phyloP scores from a whole-genome alignment of 1,140 invertebrate species.

The Oedothorax gibbosus region DNA sequence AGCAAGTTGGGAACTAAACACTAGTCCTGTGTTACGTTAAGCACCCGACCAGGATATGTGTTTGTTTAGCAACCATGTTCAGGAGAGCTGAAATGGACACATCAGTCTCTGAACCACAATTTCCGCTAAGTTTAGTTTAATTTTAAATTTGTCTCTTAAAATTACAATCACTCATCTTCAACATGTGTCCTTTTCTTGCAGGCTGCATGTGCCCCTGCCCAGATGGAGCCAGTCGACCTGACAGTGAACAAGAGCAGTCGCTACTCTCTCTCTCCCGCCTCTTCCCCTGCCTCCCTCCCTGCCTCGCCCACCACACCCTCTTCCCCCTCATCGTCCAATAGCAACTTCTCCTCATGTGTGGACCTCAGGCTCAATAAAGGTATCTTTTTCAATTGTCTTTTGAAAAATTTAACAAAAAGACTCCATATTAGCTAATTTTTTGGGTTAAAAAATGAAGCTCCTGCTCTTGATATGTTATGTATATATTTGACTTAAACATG shows the following conservation, averaged over 20 bases:
- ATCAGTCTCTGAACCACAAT: too few relatives aligned
- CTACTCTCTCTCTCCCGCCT: constrained; percentile 45
- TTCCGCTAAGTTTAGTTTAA: too few relatives aligned
- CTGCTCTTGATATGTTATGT: not conserved
- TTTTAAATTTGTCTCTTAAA: too few relatives aligned
- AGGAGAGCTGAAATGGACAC: too few relatives aligned
- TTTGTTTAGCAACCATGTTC: too few relatives aligned
- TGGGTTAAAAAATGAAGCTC: too few relatives aligned
- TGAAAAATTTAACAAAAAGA: too few relatives aligned
- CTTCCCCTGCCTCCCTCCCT: constrained; percentile 29
- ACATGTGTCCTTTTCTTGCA: constrained; percentile 56
- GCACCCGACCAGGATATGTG: too few relatives aligned
- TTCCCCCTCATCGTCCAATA: constrained; percentile 43
- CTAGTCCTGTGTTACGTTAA: too few relatives aligned
- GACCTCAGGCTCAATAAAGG: constrained; percentile 59
- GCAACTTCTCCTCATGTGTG: constrained; percentile 35
- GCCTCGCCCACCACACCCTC: constrained; percentile 50
- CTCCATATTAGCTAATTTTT: too few relatives aligned
- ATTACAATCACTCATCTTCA: too few relatives aligned
- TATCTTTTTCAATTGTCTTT: not conserved
- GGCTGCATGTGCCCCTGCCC: constrained; percentile 68
- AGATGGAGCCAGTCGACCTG: constrained; percentile 70
- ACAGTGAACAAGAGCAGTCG: constrained; percentile 68
- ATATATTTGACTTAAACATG: not conserved
- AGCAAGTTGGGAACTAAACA: too few relatives aligned